phyloP scores from a whole-genome alignment of 2,888 invertebrate species.

The Drosophila pseudotalamancana region DNA sequence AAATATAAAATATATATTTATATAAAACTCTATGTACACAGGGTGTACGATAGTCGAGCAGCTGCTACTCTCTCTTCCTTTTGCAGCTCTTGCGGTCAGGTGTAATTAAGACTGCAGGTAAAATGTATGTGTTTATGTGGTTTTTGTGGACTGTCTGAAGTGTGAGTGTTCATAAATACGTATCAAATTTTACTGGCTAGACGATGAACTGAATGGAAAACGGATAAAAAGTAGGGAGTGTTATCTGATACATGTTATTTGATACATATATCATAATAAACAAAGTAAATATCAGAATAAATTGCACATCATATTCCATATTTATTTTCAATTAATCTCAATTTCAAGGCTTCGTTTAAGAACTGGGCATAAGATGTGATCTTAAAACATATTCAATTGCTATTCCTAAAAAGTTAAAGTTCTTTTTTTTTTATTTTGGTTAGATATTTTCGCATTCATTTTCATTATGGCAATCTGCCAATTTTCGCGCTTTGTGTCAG shows the following conservation, averaged over 20 bases:
- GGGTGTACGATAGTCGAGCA: neutral
- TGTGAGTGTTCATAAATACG: slow-evolving; percentile 33
- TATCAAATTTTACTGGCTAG: slow-evolving; percentile 35
- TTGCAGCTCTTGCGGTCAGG: slow-evolving; percentile 29
- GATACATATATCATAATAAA: no score
- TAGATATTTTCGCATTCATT: slow-evolving; percentile 27
- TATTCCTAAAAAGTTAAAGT: neutral
- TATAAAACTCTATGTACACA: neutral
- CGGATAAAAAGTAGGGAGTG: neutral
- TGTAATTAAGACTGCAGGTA: slow-evolving; percentile 54
- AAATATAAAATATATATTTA: neutral
- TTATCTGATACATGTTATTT: neutral
- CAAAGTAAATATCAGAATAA: neutral
- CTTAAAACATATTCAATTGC: neutral
- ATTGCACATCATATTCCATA: neutral
- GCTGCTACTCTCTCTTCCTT: neutral
- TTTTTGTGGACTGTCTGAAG: slow-evolving; percentile 15
- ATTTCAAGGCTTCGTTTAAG: neutral
- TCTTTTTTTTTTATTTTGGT: neutral
- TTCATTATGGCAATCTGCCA: slow-evolving; percentile 41
- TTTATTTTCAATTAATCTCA: neutral
- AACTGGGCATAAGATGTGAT: neutral
- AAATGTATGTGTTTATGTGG: slow-evolving; percentile 18
- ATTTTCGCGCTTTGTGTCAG: slow-evolving; percentile 30
- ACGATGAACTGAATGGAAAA: slow-evolving; percentile 25